Percentiles rank a stretch among this genome's conserved stretches.
Evolutionary conservation across 2,797 vertebrate genomes (phyloP).

Genomic region (Parotocinclus haroldoi): DNA sequence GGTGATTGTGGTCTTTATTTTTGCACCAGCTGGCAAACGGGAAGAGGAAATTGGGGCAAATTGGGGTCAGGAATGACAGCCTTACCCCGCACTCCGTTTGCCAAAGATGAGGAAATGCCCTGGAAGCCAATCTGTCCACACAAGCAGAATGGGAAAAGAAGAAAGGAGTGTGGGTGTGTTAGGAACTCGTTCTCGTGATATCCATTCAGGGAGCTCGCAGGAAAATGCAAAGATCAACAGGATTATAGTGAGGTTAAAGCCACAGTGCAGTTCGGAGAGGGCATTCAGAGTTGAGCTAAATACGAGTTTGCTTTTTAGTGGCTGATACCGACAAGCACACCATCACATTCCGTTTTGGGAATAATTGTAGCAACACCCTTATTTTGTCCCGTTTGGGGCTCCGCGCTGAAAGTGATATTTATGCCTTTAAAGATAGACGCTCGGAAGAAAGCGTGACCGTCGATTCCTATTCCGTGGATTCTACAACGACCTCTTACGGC

Average conservation of each 20-base stretch:
- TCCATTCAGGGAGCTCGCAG: conserved; percentile 3
- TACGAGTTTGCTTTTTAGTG: not conserved
- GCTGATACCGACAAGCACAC: no score
- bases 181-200: conserved; percentile 16
- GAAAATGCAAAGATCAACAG: conserved; percentile 9
- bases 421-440: no score
- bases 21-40: conserved; percentile 35
- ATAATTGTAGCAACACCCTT: no score
- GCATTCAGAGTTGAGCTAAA: not conserved
- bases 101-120: conserved; percentile 41
- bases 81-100: conserved; percentile 31
- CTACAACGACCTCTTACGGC: no score
- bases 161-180: conserved; percentile 9
- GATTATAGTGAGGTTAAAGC: conserved; percentile 4
- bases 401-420: no score
- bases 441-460: no score
- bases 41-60: conserved; percentile 34
- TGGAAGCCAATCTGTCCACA: conserved; percentile 40
- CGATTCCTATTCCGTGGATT: no score
- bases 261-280: not conserved
- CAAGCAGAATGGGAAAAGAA: conserved; percentile 35
- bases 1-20: conserved; percentile 36
- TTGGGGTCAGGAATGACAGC: conserved; percentile 35
- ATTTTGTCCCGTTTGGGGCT: no score
- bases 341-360: no score